Evolutionary conservation across 2,888 invertebrate species (phyloP).

Genomic region (Acleris cristana): DNA sequence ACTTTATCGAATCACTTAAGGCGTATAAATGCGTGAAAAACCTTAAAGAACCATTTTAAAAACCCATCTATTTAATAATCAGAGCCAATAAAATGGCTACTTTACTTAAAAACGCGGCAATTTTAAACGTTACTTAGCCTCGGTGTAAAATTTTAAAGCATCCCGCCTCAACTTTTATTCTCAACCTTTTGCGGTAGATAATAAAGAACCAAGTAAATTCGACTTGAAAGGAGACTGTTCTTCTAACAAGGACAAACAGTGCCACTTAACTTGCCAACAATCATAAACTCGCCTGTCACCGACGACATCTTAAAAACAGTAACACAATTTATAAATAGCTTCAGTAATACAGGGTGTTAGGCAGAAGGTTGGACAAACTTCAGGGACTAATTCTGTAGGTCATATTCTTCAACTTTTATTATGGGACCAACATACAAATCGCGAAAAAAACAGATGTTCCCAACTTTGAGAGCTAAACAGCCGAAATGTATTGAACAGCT

Average conservation of each 20-base stretch:
- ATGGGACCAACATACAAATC: no score
- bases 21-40: no score
- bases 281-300: conserved; percentile 29
- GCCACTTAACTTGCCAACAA: conserved; percentile 35
- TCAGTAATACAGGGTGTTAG: no score
- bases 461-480: no score
- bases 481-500: no score
- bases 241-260: conserved; percentile 36
- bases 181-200: not conserved
- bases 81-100: conserved; percentile 16
- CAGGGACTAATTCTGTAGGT: no score
- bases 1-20: no score
- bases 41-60: no score
- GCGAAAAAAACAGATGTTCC: no score
- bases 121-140: conserved; percentile 27
- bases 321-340: not conserved
- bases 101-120: conserved; percentile 15
- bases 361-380: no score
- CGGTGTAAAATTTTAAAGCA: conserved; percentile 24
- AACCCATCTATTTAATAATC: conserved; percentile 1
- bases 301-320: conserved; percentile 11
- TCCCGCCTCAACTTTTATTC: not conserved
- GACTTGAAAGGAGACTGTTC: conserved; percentile 10
- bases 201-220: conserved; percentile 4
- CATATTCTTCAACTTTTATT: no score